Base-by-base conservation (phyloP, 1,140 invertebrate genomes). In the Drosophila trapezifrons region DNA sequence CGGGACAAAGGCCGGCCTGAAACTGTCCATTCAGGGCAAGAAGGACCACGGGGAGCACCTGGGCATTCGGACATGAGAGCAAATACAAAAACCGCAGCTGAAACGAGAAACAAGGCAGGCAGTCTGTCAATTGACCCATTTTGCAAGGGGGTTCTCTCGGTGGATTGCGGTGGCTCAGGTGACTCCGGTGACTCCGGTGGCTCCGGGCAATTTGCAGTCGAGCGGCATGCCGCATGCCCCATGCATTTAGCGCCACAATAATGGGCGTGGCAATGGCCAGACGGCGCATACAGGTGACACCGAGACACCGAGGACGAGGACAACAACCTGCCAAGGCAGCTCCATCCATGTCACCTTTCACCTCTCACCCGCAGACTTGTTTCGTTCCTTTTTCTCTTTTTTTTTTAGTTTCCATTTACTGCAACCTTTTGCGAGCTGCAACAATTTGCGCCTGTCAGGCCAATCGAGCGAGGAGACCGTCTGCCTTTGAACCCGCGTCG, bases 101-200 rank as follows among this genome's bases (percentile, higher is more conserved):
- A 29, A 29, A 29, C 8, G 27, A 27, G 64, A 35, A 47, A 69
- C 46, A 71, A 57, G 37, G 42, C 43, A n/a, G 55, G 17, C 49
- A 32, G 27, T 76, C 55, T 65, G 64, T 66, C 75, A 86, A 79
- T 79, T 86, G 83, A 86, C 83, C 83, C 57, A 86, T 86, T 86
- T 86, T 37, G 57, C 13, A 20, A 22, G 18, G 52, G 12, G 49
- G 56, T n/a, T 15, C n/a, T 32, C 2, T 10, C 40, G 43, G 15
- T 5, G 42, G 60, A 22, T 29, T 65, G 13, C 22, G 46, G 49
- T 4, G 22, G 37, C 57, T 29, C n/a, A n/a, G 38, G 32, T n/a
- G n/a, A n/a, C n/a, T n/a, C n/a, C n/a, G n/a, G n/a, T n/a, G n/a
- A n/a, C n/a, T n/a, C n/a, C 22, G 46, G 49, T 4, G 22, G 37